Evolutionary conservation across 2,888 invertebrate genomes (phyloP).

Genomic region (Myopa testacea): DNA sequence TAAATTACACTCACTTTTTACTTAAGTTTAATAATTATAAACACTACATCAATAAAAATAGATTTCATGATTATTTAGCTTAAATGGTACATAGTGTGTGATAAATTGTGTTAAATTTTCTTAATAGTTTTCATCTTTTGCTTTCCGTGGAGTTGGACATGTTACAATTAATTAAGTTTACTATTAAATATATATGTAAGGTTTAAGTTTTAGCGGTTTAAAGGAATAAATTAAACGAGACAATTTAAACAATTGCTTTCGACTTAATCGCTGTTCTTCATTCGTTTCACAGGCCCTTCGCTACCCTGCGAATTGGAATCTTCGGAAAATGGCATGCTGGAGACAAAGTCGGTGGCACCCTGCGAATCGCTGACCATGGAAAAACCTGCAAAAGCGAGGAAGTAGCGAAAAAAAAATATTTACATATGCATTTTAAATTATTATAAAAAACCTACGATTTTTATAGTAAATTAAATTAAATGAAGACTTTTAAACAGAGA

Average conservation of each 20-base stretch:
- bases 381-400: slow-evolving; percentile 74
- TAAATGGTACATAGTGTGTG: slow-evolving; percentile 21
- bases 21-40: slow-evolving; percentile 20
- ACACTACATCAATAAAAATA: slow-evolving; percentile 1
- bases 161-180: slow-evolving; percentile 13
- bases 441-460: no score
- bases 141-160: slow-evolving; percentile 9
- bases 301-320: slow-evolving; percentile 92
- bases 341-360: slow-evolving; percentile 86
- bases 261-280: slow-evolving; percentile 75
- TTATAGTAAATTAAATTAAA: not conserved
- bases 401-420: not conserved
- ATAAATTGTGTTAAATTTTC: slow-evolving; percentile 20
- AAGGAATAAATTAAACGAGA: slow-evolving; percentile 14
- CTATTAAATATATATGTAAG: not conserved
- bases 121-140: slow-evolving; percentile 7
- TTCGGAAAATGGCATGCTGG: slow-evolving; percentile 90
- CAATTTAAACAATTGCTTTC: not conserved
- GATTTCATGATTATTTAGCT: slow-evolving; percentile 17
- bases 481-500: not conserved
- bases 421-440: not conserved
- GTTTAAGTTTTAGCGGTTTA: slow-evolving; percentile 12
- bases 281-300: slow-evolving; percentile 79
- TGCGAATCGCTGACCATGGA: slow-evolving; percentile 92
- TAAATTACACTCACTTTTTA: slow-evolving; percentile 30